Evolutionary conservation across 2,888 invertebrate genomes (phyloP).

Genomic region (Lobophora halterata): DNA sequence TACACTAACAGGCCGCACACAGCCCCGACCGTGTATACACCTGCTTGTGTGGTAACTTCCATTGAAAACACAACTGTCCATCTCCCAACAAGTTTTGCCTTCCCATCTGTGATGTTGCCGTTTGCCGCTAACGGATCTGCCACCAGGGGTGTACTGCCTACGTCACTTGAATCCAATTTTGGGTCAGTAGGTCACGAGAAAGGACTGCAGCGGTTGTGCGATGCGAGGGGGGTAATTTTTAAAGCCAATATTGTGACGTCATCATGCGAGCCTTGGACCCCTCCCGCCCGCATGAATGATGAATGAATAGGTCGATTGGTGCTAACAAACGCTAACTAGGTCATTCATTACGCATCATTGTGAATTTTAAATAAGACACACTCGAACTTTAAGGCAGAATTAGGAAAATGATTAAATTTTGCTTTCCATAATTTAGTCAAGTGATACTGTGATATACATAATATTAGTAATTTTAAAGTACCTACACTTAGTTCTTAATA

Average conservation of each 20-base stretch:
- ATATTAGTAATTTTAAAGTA: too few species aligned
- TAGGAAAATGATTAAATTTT: too few species aligned
- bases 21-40: constrained; percentile 28
- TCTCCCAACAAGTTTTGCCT: constrained; percentile 46
- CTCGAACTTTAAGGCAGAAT: too few species aligned
- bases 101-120: constrained; percentile 21
- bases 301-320: constrained; percentile 68
- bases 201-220: constrained; percentile 63
- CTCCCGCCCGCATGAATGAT: constrained; percentile 60
- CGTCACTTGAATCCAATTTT: constrained; percentile 70
- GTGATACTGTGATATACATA: too few species aligned
- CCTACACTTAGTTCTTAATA: too few species aligned
- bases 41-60: constrained; percentile 55
- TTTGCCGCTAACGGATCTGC: constrained; percentile 30
- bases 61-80: constrained; percentile 62
- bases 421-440: too few species aligned
- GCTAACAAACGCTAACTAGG: constrained; percentile 49
- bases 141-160: constrained; percentile 61
- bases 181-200: constrained; percentile 75
- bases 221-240: constrained; percentile 60
- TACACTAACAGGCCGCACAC: constrained; percentile 32
- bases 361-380: too few species aligned
- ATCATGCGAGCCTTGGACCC: constrained; percentile 52
- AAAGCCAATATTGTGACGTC: constrained; percentile 67
- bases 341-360: constrained; percentile 35